These are phyloP conservation scores for Silurus lanzhouensis DNA, from an alignment of 2,797 vertebrate species.

Conservation along the genomic window DNA sequence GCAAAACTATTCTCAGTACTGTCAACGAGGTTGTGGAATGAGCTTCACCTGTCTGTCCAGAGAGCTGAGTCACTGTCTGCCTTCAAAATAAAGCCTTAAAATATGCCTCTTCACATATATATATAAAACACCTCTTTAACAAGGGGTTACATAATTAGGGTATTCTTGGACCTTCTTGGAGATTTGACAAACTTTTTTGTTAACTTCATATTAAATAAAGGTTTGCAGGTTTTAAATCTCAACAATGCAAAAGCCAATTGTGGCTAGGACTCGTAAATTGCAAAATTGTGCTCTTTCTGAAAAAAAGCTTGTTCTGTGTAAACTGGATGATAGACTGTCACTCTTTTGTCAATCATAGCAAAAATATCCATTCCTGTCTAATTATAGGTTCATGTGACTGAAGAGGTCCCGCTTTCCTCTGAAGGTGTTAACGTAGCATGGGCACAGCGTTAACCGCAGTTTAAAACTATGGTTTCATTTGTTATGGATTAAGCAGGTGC, in stretches of 20 bases:
- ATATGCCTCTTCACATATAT: not conserved
- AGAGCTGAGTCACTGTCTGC: not conserved
- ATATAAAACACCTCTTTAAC: not conserved
- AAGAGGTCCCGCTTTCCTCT: not conserved
- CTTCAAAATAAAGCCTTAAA: not conserved
- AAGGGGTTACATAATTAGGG: not conserved
- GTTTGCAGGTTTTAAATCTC: not conserved
- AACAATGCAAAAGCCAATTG: not conserved
- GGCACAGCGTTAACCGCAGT: no score
- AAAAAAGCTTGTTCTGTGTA: not conserved
- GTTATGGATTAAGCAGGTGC: not conserved
- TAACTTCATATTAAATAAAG: not conserved
- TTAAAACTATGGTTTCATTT: not conserved
- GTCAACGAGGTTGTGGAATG: not conserved
- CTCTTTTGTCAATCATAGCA: not conserved
- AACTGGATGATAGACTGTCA: not conserved
- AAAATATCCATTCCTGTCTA: not conserved
- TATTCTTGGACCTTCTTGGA: not conserved
- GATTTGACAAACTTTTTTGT: not conserved
- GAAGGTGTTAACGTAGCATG: not conserved
- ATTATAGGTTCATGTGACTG: not conserved
- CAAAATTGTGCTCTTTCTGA: not conserved
- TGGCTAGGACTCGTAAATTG: not conserved
- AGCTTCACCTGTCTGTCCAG: constrained; percentile 14
- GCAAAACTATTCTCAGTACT: not conserved